A percentile compares a stretch with the other conserved stretches of the same genome.
phyloP scores from a whole-genome alignment of 2,888 invertebrate genomes.

The Nomada flava region DNA sequence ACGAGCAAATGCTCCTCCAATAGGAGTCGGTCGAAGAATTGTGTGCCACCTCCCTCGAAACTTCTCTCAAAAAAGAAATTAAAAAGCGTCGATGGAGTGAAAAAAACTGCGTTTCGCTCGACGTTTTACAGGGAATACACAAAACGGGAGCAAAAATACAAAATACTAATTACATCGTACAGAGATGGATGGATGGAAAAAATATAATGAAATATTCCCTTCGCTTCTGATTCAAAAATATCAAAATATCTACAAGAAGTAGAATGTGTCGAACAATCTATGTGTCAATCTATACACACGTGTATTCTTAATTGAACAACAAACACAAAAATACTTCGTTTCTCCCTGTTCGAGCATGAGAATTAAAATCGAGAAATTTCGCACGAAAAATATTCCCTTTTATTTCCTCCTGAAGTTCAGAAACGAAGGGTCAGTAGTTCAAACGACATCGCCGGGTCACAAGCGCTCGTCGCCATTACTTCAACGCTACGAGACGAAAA shows the following conservation, averaged over 20 bases:
- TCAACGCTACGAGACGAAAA: background rate
- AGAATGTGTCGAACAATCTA: background rate
- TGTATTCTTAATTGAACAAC: no score
- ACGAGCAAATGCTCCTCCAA: background rate
- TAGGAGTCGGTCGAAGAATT: slow-evolving; percentile 4
- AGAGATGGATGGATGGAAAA: background rate
- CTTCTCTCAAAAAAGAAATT: background rate
- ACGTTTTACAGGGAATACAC: background rate
- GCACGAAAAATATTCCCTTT: background rate
- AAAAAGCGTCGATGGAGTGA: slow-evolving; percentile 10
- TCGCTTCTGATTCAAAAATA: slow-evolving; percentile 6
- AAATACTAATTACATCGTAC: slow-evolving; percentile 15
- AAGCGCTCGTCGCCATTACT: slow-evolving; percentile 16
- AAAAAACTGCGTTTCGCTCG: background rate
- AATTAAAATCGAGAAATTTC: background rate
- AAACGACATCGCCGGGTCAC: slow-evolving; percentile 17
- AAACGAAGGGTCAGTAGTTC: slow-evolving; percentile 28
- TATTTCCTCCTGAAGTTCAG: background rate
- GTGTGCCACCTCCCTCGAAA: slow-evolving; percentile 52
- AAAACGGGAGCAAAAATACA: slow-evolving; percentile 7
- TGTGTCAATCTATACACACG: no score
- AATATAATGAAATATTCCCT: background rate
- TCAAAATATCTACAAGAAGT: background rate
- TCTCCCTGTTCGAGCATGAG: background rate
- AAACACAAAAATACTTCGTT: background rate